Base-by-base conservation (phyloP, 2,888 invertebrate genomes). In the Nemotelus nigrinus region DNA sequence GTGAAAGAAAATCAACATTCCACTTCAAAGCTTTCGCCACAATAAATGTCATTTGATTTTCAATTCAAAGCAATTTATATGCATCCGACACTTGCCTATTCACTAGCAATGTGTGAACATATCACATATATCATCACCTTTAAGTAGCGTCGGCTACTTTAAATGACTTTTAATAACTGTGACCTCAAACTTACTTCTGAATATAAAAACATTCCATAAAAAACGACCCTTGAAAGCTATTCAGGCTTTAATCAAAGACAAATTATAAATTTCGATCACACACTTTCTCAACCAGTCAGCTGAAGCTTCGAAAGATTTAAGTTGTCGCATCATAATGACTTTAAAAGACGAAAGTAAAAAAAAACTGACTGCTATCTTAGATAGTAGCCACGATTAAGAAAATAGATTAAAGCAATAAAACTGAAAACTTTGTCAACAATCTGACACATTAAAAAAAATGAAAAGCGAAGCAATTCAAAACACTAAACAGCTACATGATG, bases 341-440 rank as follows among this genome's bases (percentile, higher is more conserved):
- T 39, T 63, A 39, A 10, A 7, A 74, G 41, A n/a, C n/a, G 50
- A 25, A 70, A 50, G 41, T 55, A 4, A 55, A 39, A 25, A n/a
- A 25, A 25, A 25, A 25, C 25, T 25, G 25, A 25, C 25, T 25
- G 25, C 25, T 25, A 25, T 25, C 25, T 58, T 25, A 45, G 58
- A 47, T 47, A 72, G 47, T 58, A 72, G 58, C 43, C 4, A 55
- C 58, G 63, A 74, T 74, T 74, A 74, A 48, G 74, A 74, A 74
- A 25, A 63, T 48, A 63, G 74, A 74, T 74, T 74, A 74, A 48
- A 74, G 74, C 48, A 60, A 74, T 74, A 74, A 74, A 74, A 57
- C 47, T 45, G 48, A 10, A 47, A 74, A 47, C 57, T 63, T 63
- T 74, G 74, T 74, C 74, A 74, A 74, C 74, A 74, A 47, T 60